phyloP scores from a whole-genome alignment of 2,888 invertebrate genomes.

The Patella pellucida region DNA sequence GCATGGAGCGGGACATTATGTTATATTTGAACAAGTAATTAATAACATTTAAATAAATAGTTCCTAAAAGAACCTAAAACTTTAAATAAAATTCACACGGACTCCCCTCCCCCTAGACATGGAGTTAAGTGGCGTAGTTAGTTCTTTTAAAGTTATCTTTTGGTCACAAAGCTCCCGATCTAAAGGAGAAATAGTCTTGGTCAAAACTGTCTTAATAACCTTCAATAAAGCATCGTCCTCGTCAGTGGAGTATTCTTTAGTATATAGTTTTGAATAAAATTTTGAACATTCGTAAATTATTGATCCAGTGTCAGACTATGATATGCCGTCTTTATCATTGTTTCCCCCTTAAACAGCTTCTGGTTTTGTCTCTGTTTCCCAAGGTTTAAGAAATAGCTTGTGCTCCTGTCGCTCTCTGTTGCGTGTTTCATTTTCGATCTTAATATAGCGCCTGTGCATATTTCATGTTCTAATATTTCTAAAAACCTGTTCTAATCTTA shows the following conservation, averaged over 20 bases:
- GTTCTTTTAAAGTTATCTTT: constrained; percentile 12
- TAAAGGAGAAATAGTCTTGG: not conserved
- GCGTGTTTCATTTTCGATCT: not conserved
- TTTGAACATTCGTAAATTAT: not conserved
- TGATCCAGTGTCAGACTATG: not conserved
- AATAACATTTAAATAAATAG: constrained; percentile 23
- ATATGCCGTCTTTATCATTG: not conserved
- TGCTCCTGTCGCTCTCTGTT: not conserved
- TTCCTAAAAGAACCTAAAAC: not conserved
- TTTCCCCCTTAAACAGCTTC: not conserved
- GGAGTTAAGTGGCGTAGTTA: constrained; percentile 17
- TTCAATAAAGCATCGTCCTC: not conserved
- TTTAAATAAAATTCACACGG: constrained; percentile 10
- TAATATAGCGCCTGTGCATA: not conserved
- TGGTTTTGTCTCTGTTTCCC: not conserved
- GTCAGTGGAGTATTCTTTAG: not conserved
- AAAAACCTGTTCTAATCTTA: not conserved
- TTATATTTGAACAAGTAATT: constrained; percentile 26
- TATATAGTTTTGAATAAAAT: not conserved
- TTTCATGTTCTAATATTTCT: not conserved
- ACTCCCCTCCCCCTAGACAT: constrained; percentile 31
- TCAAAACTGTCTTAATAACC: not conserved
- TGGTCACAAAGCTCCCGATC: not conserved
- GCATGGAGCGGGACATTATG: constrained; percentile 24
- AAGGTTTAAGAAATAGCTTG: not conserved